phyloP scores from a whole-genome alignment of 2,113 vertebrate genomes.

The Albula goreensis region DNA sequence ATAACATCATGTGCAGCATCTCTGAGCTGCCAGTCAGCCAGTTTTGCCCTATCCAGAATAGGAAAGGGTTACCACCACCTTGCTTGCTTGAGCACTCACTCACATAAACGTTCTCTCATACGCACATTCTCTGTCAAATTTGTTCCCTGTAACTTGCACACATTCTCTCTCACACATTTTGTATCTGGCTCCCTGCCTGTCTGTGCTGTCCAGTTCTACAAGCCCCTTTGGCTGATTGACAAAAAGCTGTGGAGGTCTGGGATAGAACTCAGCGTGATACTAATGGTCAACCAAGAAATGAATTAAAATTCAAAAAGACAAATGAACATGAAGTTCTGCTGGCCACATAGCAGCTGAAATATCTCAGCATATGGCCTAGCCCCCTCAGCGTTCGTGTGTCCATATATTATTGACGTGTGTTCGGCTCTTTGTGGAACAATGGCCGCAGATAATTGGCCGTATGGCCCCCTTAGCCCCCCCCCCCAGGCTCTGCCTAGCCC shows the following conservation, averaged over 20 bases:
- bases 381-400: neutral
- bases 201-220: neutral
- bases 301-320: neutral
- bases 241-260: neutral
- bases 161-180: neutral
- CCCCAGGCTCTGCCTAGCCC: neutral
- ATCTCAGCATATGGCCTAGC: neutral
- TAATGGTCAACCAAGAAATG: neutral
- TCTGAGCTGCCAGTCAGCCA: too few species aligned
- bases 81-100: too few species aligned
- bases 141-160: too few species aligned
- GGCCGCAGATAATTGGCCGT: neutral
- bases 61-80: too few species aligned
- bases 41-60: too few species aligned
- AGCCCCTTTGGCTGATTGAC: neutral
- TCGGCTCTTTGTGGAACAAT: neutral
- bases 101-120: too few species aligned
- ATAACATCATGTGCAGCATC: too few species aligned
- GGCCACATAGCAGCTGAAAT: neutral
- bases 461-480: neutral
- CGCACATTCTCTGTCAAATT: neutral
- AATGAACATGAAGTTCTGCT: neutral
- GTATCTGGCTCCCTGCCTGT: neutral
- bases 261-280: neutral
- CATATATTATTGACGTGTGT: neutral